Conservation (phyloP, 2,888 invertebrate species). For the Parnassius mnemosyne region DNA sequence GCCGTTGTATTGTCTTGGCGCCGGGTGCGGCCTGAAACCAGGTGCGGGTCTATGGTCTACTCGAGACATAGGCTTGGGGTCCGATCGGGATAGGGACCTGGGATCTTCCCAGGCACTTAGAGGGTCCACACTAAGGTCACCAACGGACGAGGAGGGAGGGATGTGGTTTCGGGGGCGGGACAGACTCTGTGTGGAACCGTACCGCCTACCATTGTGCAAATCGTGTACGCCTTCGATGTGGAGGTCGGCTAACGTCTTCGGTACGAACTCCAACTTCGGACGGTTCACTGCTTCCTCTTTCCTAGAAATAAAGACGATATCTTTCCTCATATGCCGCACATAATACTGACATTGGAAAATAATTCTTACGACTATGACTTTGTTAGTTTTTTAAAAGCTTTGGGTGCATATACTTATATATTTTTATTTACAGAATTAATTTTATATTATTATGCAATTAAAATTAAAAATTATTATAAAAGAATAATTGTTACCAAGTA, state of each 20-base stretch:
- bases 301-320: slow-evolving; percentile 69
- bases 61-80: slow-evolving; percentile 26
- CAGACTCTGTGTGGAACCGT: slow-evolving; percentile 75
- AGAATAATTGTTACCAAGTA: too few relatives aligned
- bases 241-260: slow-evolving; percentile 93
- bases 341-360: too few relatives aligned
- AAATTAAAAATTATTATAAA: too few relatives aligned
- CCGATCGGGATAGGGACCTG: slow-evolving; percentile 33
- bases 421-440: too few relatives aligned
- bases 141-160: slow-evolving; percentile 67
- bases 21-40: slow-evolving; percentile 61
- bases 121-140: slow-evolving; percentile 65
- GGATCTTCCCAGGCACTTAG: slow-evolving; percentile 67
- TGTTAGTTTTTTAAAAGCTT: too few relatives aligned
- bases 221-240: slow-evolving; percentile 89
- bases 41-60: slow-evolving; percentile 34
- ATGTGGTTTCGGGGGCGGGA: slow-evolving; percentile 59
- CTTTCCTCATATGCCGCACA: too few relatives aligned
- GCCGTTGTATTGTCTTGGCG: slow-evolving; percentile 70
- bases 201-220: slow-evolving; percentile 84
- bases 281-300: slow-evolving; percentile 94
- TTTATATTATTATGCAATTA: too few relatives aligned
- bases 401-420: too few relatives aligned
- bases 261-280: slow-evolving; percentile 94
- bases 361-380: too few relatives aligned